Base-by-base conservation (phyloP, 2,113 vertebrate genomes). In the Colius striatus region DNA sequence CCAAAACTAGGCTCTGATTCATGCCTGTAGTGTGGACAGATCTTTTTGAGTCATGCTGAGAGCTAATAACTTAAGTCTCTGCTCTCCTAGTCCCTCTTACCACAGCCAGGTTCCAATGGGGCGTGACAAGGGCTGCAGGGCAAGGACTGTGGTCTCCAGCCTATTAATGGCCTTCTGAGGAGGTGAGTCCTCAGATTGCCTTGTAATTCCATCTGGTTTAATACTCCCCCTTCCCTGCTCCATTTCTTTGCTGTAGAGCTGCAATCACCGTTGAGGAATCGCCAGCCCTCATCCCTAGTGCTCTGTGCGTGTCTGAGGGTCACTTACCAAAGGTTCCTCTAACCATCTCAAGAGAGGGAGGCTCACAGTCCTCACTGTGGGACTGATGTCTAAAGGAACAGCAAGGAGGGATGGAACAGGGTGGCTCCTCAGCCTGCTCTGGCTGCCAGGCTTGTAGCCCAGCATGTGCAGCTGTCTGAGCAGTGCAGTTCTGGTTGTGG, bases 171-270 rank as follows among this genome's bases (percentile, higher is more conserved):
- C 22, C 45, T 66, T 73, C 38, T 20, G 27, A 80, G 43, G 65
- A 74, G 43, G n/a, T 2, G 0, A 30, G 79, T 73, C 60, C 54
- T 83, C 75, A 63, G 16, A 32, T 1, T 38, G 51, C 41, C 30
- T 71, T 38, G 7, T 29, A 45, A 32, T n/a, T 23, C 9, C 0
- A 0, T 34, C n/a, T 0, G 0, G 50, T 29, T 88, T 63, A 45
- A 16, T 5, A 34, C 3, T 27, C 6, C 20, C 27, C 51, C 30
- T 60, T 65, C 23, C 30, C 32, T 57, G 26, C 54, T 65, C 27
- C 30, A 45, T 23, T 32, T 19, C 30, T n/a, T 36, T 57, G 22
- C 38, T 65, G 78, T 23, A 47, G 50, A 71, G 9, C 68, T 22
- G 11, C 11, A 26, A 38, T 19, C 26, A 14, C 12, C 20, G 3